phyloP scores from a whole-genome alignment of 2,888 invertebrate genomes.

The Neocrepidodera transversa region DNA sequence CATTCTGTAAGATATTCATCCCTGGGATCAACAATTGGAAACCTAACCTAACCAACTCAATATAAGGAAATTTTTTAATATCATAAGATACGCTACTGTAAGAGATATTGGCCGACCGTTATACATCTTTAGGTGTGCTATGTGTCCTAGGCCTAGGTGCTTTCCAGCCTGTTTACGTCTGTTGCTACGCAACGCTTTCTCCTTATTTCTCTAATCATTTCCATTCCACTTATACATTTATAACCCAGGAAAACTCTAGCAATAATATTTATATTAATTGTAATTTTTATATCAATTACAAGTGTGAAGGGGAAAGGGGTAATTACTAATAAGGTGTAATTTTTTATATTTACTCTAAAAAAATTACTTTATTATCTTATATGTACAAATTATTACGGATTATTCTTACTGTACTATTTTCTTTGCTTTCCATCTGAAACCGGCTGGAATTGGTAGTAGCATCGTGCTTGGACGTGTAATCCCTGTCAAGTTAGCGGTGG shows the following conservation, averaged over 20 bases:
- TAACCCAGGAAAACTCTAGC: conserved; percentile 11
- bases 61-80: no score
- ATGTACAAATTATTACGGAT: no score
- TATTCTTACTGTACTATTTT: no score
- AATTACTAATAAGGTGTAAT: no score
- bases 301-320: no score
- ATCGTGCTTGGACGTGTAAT: conserved; percentile 33
- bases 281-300: no score
- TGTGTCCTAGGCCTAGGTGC: conserved; percentile 42
- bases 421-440: conserved; percentile 1
- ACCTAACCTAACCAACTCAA: no score
- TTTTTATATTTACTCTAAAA: no score
- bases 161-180: conserved; percentile 51
- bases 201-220: conserved; percentile 41
- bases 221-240: conserved; percentile 18
- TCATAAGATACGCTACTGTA: no score
- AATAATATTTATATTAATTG: no score
- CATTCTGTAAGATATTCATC: no score
- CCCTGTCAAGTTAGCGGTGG: conserved; percentile 41
- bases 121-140: conserved; percentile 33
- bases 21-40: no score
- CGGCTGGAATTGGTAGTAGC: neutral
- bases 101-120: conserved; percentile 12
- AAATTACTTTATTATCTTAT: neutral
- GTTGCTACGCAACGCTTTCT: conserved; percentile 51